A percentile compares a stretch with the other conserved stretches of the same genome.
phyloP scores from a whole-genome alignment of 2,113 vertebrate genomes.

The Eleginops maclovinus region DNA sequence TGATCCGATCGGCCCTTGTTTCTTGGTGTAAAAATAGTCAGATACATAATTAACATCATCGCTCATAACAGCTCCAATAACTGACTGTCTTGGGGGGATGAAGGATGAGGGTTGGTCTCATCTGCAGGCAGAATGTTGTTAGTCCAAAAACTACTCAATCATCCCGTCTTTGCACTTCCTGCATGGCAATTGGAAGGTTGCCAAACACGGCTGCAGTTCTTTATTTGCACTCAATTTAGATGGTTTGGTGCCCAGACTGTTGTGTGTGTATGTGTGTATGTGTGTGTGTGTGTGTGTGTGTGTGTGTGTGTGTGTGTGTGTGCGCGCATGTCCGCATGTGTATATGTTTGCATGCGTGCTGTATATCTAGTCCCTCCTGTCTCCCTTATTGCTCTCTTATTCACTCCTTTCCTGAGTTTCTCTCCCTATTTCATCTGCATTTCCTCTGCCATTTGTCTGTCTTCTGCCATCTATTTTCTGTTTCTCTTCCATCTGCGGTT shows the following conservation, averaged over 20 bases:
- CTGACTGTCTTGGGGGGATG: conserved; percentile 64
- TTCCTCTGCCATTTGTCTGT: conserved; percentile 34
- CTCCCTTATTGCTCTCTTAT: conserved; percentile 42
- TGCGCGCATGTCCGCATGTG: neutral
- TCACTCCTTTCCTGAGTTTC: conserved; percentile 34
- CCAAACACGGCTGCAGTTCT: conserved; percentile 66
- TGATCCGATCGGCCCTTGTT: conserved; percentile 78
- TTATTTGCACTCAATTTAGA: conserved; percentile 73
- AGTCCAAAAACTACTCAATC: conserved; percentile 75
- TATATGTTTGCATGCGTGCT: conserved; percentile 4
- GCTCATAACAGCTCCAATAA: conserved; percentile 80
- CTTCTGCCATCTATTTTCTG: conserved; percentile 16
- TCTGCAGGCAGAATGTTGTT: conserved; percentile 71
- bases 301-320: neutral
- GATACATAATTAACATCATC: conserved; percentile 83
- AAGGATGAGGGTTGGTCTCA: conserved; percentile 66
- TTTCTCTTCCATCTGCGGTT: conserved; percentile 33
- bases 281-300: conserved; percentile 20
- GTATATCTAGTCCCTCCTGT: conserved; percentile 32
- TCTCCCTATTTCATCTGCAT: conserved; percentile 26
- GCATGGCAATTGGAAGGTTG: conserved; percentile 62
- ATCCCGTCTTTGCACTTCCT: conserved; percentile 71
- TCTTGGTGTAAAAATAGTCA: conserved; percentile 78
- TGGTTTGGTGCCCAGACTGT: conserved; percentile 50
- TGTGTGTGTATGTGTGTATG: conserved; percentile 23